Conservation (phyloP, 1,140 invertebrate species). For the Psilanteris sp. region DNA sequence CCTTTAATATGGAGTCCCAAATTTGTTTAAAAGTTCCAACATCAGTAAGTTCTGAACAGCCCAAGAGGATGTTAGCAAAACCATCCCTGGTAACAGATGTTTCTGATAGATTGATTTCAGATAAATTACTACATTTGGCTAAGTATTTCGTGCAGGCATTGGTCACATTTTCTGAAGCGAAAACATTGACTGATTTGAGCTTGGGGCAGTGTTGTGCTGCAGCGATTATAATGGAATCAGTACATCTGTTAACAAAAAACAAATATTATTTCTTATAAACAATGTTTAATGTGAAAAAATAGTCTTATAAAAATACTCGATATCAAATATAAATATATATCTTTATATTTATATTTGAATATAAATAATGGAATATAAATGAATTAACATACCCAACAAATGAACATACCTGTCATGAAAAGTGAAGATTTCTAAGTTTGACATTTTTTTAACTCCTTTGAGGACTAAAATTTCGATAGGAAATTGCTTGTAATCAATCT, state of each 20-base stretch:
- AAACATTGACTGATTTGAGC: slow-evolving; percentile 42
- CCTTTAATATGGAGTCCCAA: slow-evolving; percentile 38
- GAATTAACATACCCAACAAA: not conserved
- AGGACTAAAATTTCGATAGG: slow-evolving; percentile 35
- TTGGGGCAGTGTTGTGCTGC: slow-evolving; percentile 45
- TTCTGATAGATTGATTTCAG: slow-evolving; percentile 30
- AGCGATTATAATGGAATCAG: slow-evolving; percentile 37
- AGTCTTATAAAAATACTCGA: too few species aligned
- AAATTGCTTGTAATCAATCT: slow-evolving; percentile 10
- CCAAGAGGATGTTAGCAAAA: slow-evolving; percentile 19
- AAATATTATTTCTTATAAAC: too few species aligned
- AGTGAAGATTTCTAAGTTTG: slow-evolving; percentile 22
- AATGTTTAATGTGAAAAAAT: too few species aligned
- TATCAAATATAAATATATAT: too few species aligned
- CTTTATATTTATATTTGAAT: too few species aligned
- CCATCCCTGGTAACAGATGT: slow-evolving; percentile 40
- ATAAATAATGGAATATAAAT: too few species aligned
- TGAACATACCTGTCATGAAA: slow-evolving; percentile 29
- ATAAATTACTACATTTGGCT: slow-evolving; percentile 24
- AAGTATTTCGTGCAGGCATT: slow-evolving; percentile 36
- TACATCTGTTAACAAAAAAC: slow-evolving; percentile 20
- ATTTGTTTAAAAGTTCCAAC: slow-evolving; percentile 37
- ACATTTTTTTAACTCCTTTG: slow-evolving; percentile 37
- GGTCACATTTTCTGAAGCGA: slow-evolving; percentile 34
- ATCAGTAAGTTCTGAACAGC: slow-evolving; percentile 13